Percentiles rank a stretch among this genome's conserved stretches.
Conservation (phyloP, 2,888 invertebrate species). For the Fissipunctia ypsillon region DNA sequence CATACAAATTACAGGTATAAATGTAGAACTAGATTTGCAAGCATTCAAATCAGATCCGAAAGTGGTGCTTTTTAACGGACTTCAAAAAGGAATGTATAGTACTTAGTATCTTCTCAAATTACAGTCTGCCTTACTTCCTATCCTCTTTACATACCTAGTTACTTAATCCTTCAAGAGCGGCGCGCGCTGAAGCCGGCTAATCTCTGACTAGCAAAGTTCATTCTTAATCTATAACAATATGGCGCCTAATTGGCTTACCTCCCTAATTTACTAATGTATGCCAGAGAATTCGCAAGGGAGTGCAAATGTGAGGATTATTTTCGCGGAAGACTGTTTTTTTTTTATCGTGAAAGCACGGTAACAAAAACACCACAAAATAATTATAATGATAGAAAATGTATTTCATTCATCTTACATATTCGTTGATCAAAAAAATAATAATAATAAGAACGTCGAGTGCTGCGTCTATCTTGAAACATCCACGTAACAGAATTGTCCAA, state of each 20-base stretch:
- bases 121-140: background rate
- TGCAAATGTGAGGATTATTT: background rate
- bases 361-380: background rate
- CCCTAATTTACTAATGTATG: constrained; percentile 14
- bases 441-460: too few relatives aligned
- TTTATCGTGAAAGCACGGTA: background rate
- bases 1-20: background rate
- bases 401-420: too few relatives aligned
- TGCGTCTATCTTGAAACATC: too few relatives aligned
- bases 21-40: background rate
- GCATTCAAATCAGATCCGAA: background rate
- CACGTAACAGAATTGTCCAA: background rate
- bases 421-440: too few relatives aligned
- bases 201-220: constrained; percentile 12
- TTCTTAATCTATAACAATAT: constrained; percentile 22
- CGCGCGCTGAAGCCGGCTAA: constrained; percentile 9
- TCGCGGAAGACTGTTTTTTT: background rate
- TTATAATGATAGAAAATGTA: too few relatives aligned
- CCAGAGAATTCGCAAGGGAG: constrained; percentile 3
- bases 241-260: constrained; percentile 29
- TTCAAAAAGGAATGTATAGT: too few relatives aligned
- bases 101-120: background rate
- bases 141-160: background rate
- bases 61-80: background rate
- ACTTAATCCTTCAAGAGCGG: constrained; percentile 6